A percentile compares a stretch with the other conserved stretches of the same genome.
phyloP scores from a whole-genome alignment of 2,113 vertebrate genomes.

The Perca fluviatilis region DNA sequence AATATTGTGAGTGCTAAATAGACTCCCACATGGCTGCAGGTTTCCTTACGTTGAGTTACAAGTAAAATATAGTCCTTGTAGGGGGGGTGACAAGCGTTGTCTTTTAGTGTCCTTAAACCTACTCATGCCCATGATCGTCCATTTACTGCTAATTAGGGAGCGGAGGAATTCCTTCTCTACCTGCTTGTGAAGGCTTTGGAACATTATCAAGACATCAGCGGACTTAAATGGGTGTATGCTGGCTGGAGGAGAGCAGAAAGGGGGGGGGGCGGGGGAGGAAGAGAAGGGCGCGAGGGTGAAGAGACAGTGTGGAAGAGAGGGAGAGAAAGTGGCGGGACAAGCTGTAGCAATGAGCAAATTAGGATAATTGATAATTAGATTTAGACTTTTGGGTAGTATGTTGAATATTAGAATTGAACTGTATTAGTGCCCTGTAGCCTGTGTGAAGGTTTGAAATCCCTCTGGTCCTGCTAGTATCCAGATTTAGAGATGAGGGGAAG shows the following conservation, averaged over 20 bases:
- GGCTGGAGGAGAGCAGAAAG: slow-evolving; percentile 48
- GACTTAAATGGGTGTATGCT: slow-evolving; percentile 71
- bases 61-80: background rate
- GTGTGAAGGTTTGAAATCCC: slow-evolving; percentile 17
- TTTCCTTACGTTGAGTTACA: background rate
- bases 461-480: slow-evolving; percentile 33
- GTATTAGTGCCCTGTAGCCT: background rate
- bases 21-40: background rate
- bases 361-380: slow-evolving; percentile 49
- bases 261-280: background rate
- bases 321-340: slow-evolving; percentile 17
- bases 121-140: slow-evolving; percentile 38
- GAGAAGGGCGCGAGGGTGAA: slow-evolving; percentile 1
- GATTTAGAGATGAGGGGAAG: slow-evolving; percentile 40
- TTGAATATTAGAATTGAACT: slow-evolving; percentile 10
- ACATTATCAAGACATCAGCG: slow-evolving; percentile 76
- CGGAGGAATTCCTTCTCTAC: slow-evolving; percentile 69
- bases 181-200: slow-evolving; percentile 66
- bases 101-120: slow-evolving; percentile 37
- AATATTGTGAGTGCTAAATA: background rate
- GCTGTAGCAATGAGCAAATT: slow-evolving; percentile 32
- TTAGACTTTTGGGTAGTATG: slow-evolving; percentile 20
- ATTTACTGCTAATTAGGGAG: slow-evolving; percentile 50
- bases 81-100: slow-evolving; percentile 21
- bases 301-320: slow-evolving; percentile 22